Evolutionary conservation across 2,797 vertebrate species (phyloP).

Genomic region (Coreius guichenoti): DNA sequence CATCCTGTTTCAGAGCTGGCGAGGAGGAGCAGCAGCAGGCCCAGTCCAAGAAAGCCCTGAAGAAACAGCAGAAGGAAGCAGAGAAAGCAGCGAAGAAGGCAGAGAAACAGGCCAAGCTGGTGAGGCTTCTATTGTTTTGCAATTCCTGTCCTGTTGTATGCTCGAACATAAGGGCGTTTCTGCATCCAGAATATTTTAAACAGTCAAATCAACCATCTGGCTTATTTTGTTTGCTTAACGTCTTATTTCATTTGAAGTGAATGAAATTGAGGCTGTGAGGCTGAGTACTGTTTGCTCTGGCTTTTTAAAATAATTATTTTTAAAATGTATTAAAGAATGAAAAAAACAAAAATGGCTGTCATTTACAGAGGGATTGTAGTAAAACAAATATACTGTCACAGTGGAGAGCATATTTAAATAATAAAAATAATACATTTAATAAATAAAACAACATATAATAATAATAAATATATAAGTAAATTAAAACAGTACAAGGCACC

Average conservation of each 20-base stretch:
- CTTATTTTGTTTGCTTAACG: background rate
- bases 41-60: constrained; percentile 83
- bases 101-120: constrained; percentile 81
- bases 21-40: constrained; percentile 82
- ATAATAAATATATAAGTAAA: background rate
- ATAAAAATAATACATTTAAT: background rate
- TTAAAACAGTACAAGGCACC: background rate
- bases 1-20: constrained; percentile 79
- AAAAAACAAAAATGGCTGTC: background rate
- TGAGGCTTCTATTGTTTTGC: constrained; percentile 76
- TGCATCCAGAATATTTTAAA: constrained; percentile 7
- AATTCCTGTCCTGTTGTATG: constrained; percentile 77
- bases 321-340: background rate
- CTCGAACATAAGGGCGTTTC: constrained; percentile 71
- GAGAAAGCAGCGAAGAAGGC: constrained; percentile 85
- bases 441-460: background rate
- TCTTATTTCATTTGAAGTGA: background rate
- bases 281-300: background rate
- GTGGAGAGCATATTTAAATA: background rate
- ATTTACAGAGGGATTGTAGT: background rate
- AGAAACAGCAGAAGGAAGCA: constrained; percentile 88
- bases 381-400: background rate
- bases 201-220: background rate
- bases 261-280: background rate
- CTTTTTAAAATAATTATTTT: background rate